These are phyloP conservation scores for Silurus aristotelis DNA, from an alignment of 2,797 vertebrate species.

Conservation along the genomic window DNA sequence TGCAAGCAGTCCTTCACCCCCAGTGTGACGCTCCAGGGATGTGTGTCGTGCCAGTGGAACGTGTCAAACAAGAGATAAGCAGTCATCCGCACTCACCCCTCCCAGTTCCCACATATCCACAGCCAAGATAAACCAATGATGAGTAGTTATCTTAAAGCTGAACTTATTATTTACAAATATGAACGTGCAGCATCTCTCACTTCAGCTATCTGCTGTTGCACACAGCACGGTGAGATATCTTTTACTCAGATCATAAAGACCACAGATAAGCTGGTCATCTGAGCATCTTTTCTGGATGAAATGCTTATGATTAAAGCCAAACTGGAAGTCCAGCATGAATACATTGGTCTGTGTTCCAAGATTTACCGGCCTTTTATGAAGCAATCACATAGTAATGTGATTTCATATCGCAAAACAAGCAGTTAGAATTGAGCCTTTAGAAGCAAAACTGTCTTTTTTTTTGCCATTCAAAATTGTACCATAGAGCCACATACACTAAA, in stretches of 20 bases:
- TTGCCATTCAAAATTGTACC: not conserved
- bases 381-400: not conserved
- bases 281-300: not conserved
- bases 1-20: conserved; percentile 36
- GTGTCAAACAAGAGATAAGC: conserved; percentile 52
- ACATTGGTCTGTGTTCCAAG: not conserved
- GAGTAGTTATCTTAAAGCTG: conserved; percentile 30
- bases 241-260: not conserved
- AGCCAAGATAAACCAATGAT: conserved; percentile 44
- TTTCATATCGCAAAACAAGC: not conserved
- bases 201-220: not conserved
- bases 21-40: conserved; percentile 42
- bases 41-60: conserved; percentile 41
- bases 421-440: not conserved
- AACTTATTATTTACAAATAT: conserved; percentile 29
- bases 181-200: conserved; percentile 1
- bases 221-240: conserved; percentile 14
- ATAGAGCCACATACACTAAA: not conserved
- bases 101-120: conserved; percentile 39
- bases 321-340: not conserved
- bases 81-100: conserved; percentile 34
- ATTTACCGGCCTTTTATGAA: not conserved
- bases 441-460: not conserved
- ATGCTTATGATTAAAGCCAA: conserved; percentile 14
- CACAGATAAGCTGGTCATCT: not conserved